Conservation (phyloP, 2,888 invertebrate genomes). For the Petrolisthes manimaculis region DNA sequence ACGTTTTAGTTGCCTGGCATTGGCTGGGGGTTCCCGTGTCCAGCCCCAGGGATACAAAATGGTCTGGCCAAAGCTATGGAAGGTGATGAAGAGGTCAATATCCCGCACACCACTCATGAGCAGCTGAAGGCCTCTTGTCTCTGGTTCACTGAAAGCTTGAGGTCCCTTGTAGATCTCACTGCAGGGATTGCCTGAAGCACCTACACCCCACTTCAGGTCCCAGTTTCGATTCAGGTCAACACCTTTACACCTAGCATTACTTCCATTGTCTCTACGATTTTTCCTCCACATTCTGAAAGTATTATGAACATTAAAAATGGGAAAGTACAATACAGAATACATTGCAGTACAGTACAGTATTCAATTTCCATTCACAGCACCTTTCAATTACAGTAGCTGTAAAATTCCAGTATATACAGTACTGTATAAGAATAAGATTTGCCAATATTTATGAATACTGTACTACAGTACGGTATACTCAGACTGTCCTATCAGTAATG, state of each 20-base stretch:
- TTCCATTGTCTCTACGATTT: conserved; percentile 66
- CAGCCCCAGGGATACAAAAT: conserved; percentile 69
- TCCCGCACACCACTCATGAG: conserved; percentile 50
- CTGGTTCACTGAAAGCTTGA: conserved; percentile 65
- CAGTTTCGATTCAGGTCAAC: conserved; percentile 71
- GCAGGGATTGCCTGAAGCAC: conserved; percentile 63
- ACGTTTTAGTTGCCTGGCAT: conserved; percentile 48
- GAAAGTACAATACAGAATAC: neutral
- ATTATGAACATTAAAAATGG: neutral
- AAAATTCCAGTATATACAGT: no score
- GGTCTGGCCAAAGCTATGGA: conserved; percentile 69
- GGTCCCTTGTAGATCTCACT: conserved; percentile 65
- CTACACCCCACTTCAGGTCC: conserved; percentile 67
- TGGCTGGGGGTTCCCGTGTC: conserved; percentile 56
- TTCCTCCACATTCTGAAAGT: conserved; percentile 62
- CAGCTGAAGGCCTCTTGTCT: conserved; percentile 60
- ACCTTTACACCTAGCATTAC: conserved; percentile 68
- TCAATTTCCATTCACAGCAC: no score
- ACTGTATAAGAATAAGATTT: no score
- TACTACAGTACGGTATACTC: no score
- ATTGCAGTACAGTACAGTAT: neutral
- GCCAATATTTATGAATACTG: no score
- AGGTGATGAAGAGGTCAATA: conserved; percentile 65
- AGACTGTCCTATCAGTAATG: no score
- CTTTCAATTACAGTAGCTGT: no score